Base-by-base conservation (phyloP, 2,888 invertebrate genomes). In the Himalopsyche kuldschensis region DNA sequence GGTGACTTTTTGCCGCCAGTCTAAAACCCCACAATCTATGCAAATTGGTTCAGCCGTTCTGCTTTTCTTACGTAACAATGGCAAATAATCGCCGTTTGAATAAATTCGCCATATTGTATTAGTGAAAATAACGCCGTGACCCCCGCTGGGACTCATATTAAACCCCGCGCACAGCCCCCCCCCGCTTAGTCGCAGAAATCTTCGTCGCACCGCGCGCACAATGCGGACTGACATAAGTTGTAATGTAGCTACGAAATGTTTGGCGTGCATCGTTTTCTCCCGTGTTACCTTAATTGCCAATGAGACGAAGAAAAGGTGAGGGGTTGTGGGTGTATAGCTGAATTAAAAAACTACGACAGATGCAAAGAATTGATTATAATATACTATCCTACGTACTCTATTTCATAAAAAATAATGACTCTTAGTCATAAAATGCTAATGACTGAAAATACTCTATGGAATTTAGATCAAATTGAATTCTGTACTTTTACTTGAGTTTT, bases 281-380 rank as follows among this genome's bases (percentile, higher is more conserved):
- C 79, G 20, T 80, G 80, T 78, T 80, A 85, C 85, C 83, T 83
- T 85, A 85, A 85, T 85, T 85, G 85, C 83, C 69, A 69, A 69
- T 69, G 69, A 69, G 30, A 69, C 69, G 30, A 30, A 31, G 79
- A 41, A 31, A 41, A 41, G 27, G n/a, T 47, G n/a, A 24, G 17
- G 47, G 17, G 24, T 30, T 48, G 20, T 79, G 27, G 78, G 24
- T 20, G 69, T 69, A 69, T 69, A 69, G 30, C 4, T 69, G 69
- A 15, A 27, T 15, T 11, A 27, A 69, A 27, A 27, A 27, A 27
- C 27, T 27, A 27, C 27, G 69, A 27, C 27, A 69, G 30, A 27
- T 69, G 69, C 41, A 41, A 41, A 41, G 11, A 11, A 41, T 15
- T 41, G 41, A 41, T 41, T 41, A 15, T 3, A n/a, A n/a, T n/a